Evolutionary conservation across 2,888 invertebrate genomes (phyloP).

Genomic region (Thera britannica): DNA sequence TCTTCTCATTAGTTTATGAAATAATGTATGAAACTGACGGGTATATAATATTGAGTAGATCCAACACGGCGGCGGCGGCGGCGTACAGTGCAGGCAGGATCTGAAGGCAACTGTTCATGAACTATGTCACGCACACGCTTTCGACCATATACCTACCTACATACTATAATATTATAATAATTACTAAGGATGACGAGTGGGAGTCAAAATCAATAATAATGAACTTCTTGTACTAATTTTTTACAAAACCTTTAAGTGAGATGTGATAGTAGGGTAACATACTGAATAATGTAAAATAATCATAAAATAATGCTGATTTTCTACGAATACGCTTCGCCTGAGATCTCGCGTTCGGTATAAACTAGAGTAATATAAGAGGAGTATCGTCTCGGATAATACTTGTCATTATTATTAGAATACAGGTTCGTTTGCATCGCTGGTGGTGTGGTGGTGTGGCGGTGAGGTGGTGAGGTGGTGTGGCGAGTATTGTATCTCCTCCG

Average conservation of each 20-base stretch:
- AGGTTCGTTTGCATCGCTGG: not conserved
- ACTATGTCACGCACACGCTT: slow-evolving; percentile 8
- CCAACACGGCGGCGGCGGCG: slow-evolving; percentile 10
- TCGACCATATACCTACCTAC: slow-evolving; percentile 4
- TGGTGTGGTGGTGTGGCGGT: too few species aligned
- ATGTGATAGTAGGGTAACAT: slow-evolving; percentile 72
- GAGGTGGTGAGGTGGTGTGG: too few species aligned
- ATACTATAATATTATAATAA: not conserved
- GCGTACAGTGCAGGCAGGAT: not conserved
- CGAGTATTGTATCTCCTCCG: too few species aligned
- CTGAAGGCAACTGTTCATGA: slow-evolving; percentile 3
- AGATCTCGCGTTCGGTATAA: slow-evolving; percentile 21
- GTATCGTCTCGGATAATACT: slow-evolving; percentile 10
- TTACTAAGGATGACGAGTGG: slow-evolving; percentile 2
- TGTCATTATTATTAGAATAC: not conserved
- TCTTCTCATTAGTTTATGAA: slow-evolving; percentile 16
- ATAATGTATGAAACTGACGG: slow-evolving; percentile 17
- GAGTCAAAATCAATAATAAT: slow-evolving; percentile 11
- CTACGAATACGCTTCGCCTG: slow-evolving; percentile 60
- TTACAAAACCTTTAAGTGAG: slow-evolving; percentile 57
- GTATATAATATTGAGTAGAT: slow-evolving; percentile 8
- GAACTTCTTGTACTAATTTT: slow-evolving; percentile 42
- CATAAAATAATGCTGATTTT: slow-evolving; percentile 56
- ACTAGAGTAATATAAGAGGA: slow-evolving; percentile 11
- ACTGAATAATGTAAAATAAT: slow-evolving; percentile 47